These are phyloP conservation scores for Tympanoctomys barrerae DNA, from an alignment of 2,797 vertebrate species.

Conservation along the genomic window DNA sequence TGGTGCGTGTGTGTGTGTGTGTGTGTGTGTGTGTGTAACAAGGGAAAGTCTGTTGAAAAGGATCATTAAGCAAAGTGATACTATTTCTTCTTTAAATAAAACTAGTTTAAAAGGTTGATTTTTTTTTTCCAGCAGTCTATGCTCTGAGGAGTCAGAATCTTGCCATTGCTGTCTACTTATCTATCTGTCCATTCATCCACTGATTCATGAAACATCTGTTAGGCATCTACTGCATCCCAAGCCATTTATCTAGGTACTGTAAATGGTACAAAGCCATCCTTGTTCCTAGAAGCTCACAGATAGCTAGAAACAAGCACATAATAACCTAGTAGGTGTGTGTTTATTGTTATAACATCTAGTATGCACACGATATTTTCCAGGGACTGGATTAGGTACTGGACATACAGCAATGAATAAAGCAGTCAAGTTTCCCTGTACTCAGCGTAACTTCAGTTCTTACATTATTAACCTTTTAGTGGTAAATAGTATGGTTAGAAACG, in stretches of 20 bases:
- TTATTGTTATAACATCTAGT: background rate
- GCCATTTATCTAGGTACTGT: background rate
- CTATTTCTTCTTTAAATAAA: constrained; percentile 56
- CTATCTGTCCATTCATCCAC: background rate
- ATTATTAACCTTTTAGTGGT: background rate
- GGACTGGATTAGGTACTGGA: background rate
- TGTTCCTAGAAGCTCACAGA: background rate
- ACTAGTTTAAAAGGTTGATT: background rate
- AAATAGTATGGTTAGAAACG: background rate
- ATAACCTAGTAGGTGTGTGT: background rate
- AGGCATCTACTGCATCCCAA: background rate
- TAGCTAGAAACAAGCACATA: background rate
- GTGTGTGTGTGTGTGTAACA: background rate
- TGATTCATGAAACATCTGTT: background rate
- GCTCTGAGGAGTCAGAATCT: constrained; percentile 2
- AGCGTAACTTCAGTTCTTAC: background rate
- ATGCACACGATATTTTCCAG: background rate
- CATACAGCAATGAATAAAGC: background rate
- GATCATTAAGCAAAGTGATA: background rate
- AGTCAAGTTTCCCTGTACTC: background rate
- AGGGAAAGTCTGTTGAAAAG: constrained; percentile 39
- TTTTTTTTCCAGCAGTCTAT: background rate
- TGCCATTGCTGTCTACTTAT: background rate
- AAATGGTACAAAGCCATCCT: background rate
- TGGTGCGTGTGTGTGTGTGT: background rate